A percentile compares a stretch with the other conserved stretches of the same genome.
Conservation (phyloP, 2,797 vertebrate genomes). For the Gambusia yucatana region DNA sequence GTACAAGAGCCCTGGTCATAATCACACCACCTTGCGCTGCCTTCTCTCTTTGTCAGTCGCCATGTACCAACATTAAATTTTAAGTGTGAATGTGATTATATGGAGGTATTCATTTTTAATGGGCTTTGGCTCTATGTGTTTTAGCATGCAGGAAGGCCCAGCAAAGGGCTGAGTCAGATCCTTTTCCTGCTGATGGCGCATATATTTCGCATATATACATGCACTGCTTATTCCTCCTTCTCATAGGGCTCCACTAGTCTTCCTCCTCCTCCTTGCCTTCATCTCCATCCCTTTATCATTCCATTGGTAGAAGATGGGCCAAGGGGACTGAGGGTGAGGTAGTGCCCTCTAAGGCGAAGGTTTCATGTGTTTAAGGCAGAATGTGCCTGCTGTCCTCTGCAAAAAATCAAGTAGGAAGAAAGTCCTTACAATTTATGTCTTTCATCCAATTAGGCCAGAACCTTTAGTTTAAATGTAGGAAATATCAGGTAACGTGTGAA, state of each 20-base stretch:
- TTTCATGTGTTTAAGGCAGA: conserved; percentile 35
- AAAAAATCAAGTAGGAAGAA: conserved; percentile 20
- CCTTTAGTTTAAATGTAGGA: conserved; percentile 29
- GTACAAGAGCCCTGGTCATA: conserved; percentile 62
- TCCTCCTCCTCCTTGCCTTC: conserved; percentile 62
- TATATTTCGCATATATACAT: conserved; percentile 83
- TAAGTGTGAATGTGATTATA: conserved; percentile 88
- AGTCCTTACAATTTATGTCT: conserved; percentile 54
- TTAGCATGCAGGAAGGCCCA: conserved; percentile 83
- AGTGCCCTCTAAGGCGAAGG: conserved; percentile 58
- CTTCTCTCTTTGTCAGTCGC: conserved; percentile 78
- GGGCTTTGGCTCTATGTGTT: conserved; percentile 86
- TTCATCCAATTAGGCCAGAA: conserved; percentile 36
- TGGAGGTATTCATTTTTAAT: conserved; percentile 88
- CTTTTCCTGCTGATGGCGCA: conserved; percentile 84
- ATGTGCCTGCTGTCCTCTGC: conserved; percentile 49
- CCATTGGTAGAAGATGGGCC: conserved; percentile 51
- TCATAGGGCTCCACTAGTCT: conserved; percentile 54
- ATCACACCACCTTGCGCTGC: conserved; percentile 66
- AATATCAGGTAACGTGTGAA: conserved; percentile 11
- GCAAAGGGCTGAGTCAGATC: conserved; percentile 81
- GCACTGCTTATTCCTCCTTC: conserved; percentile 79
- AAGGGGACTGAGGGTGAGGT: conserved; percentile 56
- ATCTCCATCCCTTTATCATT: conserved; percentile 70
- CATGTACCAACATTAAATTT: conserved; percentile 83